phyloP scores from a whole-genome alignment of 2,888 invertebrate genomes.

The Nemotelus pantherinus region DNA sequence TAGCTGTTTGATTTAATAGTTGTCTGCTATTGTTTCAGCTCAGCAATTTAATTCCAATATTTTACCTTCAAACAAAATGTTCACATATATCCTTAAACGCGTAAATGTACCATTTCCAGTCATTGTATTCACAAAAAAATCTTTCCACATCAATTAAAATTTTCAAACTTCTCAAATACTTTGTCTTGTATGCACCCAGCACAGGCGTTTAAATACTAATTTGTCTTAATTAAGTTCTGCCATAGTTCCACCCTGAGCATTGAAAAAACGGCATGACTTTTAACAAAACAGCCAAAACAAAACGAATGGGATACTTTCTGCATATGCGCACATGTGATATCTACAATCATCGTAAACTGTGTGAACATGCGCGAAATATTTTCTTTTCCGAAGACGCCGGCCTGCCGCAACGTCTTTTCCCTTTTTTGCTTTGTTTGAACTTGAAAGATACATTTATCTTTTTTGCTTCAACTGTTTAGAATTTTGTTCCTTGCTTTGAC shows the following conservation, averaged over 20 bases:
- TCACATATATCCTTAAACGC: no score
- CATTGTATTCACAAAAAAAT: background rate
- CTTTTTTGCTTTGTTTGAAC: background rate
- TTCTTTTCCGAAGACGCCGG: background rate
- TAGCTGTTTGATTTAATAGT: no score
- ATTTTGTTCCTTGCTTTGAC: no score
- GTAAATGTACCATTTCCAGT: no score
- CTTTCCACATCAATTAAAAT: constrained; percentile 22
- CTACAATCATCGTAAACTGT: background rate
- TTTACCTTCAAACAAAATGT: no score
- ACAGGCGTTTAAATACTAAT: constrained; percentile 4
- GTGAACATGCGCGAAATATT: background rate
- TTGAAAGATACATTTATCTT: background rate
- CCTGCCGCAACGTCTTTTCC: background rate
- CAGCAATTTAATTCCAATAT: no score
- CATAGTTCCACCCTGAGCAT: no score
- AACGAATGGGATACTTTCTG: no score
- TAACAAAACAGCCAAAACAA: no score
- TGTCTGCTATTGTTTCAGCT: no score
- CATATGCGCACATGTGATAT: background rate
- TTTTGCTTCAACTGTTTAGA: no score
- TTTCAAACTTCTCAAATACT: background rate
- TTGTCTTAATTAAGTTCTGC: constrained; percentile 23
- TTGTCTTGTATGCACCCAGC: background rate
- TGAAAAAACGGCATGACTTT: no score